Evolutionary conservation across 2,888 invertebrate species (phyloP), one percentile per base, ranked within the genome.

Genomic region (Patella depressa): DNA sequence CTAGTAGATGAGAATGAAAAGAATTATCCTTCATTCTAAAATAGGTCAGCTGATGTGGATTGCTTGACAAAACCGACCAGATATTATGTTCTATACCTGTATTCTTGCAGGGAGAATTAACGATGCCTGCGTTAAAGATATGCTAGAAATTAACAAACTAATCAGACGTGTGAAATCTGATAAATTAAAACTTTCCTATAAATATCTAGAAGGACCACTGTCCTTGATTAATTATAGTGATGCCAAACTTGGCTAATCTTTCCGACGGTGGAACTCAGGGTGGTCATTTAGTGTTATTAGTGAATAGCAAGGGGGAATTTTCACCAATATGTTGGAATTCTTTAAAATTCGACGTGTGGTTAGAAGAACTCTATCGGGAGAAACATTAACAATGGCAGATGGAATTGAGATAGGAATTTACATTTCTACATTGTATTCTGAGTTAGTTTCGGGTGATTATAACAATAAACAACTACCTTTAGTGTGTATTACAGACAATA

Each of bases 131-230:
- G 65, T 65, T 65, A 65, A 65, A n/a, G 65, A 65, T 65, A 4
- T 65, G 12, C n/a, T 72, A n/a, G 72, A 76, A 45, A 59, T 72
- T 14, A 76, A 76, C 19, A 76, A 76, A 29, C 5, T 76, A 24
- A 55, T 76, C 12, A 54, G 19, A 45, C 55, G 59, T 53, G 24
- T 76, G 15, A 76, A 76, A 34, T 34, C 57, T 17, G 76, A 59
- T 57, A 54, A 72, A 65, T 65, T 24, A 19, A 65, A 65, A 15
- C 24, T 65, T 11, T 65, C 19, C 24, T 65, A 65, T 14, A 65
- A 24, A 24, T 65, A 65, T 65, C 24, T n/a, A 12, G 45, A 71
- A 53, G 71, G 71, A 29, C 71, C 3, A n/a, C 29, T 71, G 34
- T 71, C 71, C 34, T 71, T 71, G 29, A 29, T 71, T 19, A 71